Conservation (phyloP, 1,140 invertebrate species). For the Dreissena polymorpha region DNA sequence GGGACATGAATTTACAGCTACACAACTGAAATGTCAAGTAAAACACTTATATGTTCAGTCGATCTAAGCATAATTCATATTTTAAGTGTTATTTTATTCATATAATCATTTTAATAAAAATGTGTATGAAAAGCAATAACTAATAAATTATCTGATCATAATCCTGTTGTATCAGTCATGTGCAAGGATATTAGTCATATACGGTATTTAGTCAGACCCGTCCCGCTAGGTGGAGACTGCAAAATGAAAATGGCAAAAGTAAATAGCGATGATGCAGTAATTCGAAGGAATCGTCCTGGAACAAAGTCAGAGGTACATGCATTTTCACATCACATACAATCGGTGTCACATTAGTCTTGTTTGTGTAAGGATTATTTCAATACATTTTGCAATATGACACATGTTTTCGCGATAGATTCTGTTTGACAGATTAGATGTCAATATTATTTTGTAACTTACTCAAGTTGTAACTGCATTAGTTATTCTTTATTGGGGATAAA, state of each 20-base stretch:
- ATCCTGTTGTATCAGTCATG: neutral
- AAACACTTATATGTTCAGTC: too few relatives aligned
- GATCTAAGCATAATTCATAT: too few relatives aligned
- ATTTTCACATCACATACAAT: neutral
- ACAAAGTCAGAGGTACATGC: conserved; percentile 67
- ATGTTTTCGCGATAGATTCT: neutral
- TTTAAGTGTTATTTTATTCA: too few relatives aligned
- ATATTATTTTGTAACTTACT: too few relatives aligned
- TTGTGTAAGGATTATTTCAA: neutral
- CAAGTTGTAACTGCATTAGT: too few relatives aligned
- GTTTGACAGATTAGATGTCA: neutral
- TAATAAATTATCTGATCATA: too few relatives aligned
- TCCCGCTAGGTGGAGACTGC: conserved; percentile 5
- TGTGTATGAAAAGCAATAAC: too few relatives aligned
- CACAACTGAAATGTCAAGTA: too few relatives aligned
- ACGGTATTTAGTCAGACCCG: neutral
- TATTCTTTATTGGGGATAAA: too few relatives aligned
- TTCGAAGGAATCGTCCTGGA: conserved; percentile 73
- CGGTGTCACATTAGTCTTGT: neutral
- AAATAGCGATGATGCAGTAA: conserved; percentile 63
- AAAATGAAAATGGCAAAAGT: conserved; percentile 75
- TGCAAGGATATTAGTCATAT: neutral
- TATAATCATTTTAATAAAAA: too few relatives aligned
- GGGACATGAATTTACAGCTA: too few relatives aligned
- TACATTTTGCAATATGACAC: neutral